Percentiles rank a stretch among this genome's conserved stretches.
Conservation (phyloP, 2,113 vertebrate genomes). For the Butorides virescens region DNA sequence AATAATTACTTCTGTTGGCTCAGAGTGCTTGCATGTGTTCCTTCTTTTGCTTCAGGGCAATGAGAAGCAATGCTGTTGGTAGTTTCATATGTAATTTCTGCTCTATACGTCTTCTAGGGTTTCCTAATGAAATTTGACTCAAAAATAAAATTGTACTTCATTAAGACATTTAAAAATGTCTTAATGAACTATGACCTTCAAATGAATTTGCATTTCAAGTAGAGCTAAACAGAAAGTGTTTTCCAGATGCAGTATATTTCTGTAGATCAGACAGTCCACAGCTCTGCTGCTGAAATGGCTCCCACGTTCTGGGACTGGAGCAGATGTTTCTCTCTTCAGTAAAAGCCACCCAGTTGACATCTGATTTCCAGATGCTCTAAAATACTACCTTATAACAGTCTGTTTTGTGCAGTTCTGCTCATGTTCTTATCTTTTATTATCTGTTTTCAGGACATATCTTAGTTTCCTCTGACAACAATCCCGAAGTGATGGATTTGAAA, state of each 20-base stretch:
- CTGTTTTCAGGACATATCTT: neutral
- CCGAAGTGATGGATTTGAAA: neutral
- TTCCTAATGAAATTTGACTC: neutral
- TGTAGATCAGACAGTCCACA: neutral
- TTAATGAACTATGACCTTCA: neutral
- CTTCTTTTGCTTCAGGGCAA: neutral
- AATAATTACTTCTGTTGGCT: neutral
- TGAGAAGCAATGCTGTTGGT: neutral
- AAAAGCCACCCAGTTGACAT: neutral
- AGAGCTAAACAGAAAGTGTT: neutral
- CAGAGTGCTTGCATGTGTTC: neutral
- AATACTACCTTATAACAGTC: neutral
- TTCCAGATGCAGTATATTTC: neutral
- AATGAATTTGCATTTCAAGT: neutral
- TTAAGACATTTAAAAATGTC: neutral
- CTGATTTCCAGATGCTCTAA: neutral
- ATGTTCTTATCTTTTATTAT: neutral
- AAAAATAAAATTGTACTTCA: neutral
- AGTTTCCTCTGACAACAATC: neutral
- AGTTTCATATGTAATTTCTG: neutral
- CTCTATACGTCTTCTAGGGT: neutral
- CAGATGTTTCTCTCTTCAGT: neutral
- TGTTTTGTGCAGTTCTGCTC: neutral
- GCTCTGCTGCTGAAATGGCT: neutral
- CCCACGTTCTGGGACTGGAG: neutral